A percentile compares a stretch with the other conserved stretches of the same genome.
These are phyloP conservation scores for Felis chaus DNA, from an alignment of 2,113 vertebrate species.

Conservation along the genomic window DNA sequence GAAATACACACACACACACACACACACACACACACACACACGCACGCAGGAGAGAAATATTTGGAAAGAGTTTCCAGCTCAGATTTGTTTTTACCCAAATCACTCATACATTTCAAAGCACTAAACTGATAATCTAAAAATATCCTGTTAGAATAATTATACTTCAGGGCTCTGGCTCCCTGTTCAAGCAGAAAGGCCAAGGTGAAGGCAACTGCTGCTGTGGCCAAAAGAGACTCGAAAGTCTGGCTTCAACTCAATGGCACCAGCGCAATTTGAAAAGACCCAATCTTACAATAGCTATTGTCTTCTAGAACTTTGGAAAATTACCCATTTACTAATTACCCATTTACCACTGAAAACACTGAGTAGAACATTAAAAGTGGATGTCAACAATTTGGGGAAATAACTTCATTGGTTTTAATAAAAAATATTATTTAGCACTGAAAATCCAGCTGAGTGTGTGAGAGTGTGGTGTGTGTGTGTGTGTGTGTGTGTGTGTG, in stretches of 20 bases:
- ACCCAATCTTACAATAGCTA: background rate
- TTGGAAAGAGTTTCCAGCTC: background rate
- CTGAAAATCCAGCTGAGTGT: background rate
- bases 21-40: background rate
- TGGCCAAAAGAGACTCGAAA: background rate
- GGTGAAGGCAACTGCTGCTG: background rate
- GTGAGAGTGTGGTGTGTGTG: background rate
- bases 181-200: background rate
- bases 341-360: background rate
- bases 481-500: background rate
- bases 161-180: background rate
- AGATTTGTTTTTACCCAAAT: slow-evolving; percentile 38
- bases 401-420: slow-evolving; percentile 36
- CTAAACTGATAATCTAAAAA: slow-evolving; percentile 20
- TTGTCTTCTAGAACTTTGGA: background rate
- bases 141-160: background rate
- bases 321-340: background rate
- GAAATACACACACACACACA: no score
- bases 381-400: background rate
- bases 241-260: background rate
- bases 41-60: background rate
- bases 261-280: slow-evolving; percentile 13
- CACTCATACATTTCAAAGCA: background rate
- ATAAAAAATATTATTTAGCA: slow-evolving; percentile 17
- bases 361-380: slow-evolving; percentile 27